Percentiles rank a stretch among this genome's conserved stretches.
These are phyloP conservation scores for Takifugu rubripes DNA, from an alignment of 2,797 vertebrate species.

Conservation along the genomic window DNA sequence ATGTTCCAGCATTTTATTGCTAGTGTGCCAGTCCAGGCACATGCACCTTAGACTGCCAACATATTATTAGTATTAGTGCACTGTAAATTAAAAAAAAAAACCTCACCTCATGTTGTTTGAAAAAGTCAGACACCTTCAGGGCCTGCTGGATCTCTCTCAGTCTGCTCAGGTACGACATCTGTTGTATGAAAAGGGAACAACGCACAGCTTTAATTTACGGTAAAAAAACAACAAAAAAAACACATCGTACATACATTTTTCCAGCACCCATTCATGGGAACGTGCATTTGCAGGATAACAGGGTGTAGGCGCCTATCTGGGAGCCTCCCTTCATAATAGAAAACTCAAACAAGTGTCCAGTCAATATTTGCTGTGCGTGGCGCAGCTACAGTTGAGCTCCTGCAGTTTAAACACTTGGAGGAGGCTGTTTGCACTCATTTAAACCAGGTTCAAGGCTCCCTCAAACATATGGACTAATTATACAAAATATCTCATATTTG, in stretches of 20 bases:
- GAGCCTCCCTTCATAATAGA: background rate
- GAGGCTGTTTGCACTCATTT: conserved; percentile 16
- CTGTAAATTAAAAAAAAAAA: no score
- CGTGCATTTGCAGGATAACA: background rate
- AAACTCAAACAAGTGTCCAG: conserved; percentile 25
- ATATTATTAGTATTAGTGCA: no score
- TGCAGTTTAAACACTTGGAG: conserved; percentile 28
- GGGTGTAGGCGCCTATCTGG: conserved; percentile 8
- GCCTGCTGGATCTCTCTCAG: conserved; percentile 85
- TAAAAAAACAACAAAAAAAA: background rate
- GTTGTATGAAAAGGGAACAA: conserved; percentile 20
- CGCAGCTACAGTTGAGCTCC: background rate
- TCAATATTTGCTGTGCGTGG: conserved; percentile 29
- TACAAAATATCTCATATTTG: conserved; percentile 11
- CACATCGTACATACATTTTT: background rate
- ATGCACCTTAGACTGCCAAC: no score
- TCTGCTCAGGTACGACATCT: conserved; percentile 88
- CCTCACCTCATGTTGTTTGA: conserved; percentile 90
- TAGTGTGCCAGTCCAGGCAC: no score
- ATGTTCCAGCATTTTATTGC: no score
- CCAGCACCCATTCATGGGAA: background rate
- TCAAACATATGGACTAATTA: conserved; percentile 5
- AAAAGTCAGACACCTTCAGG: conserved; percentile 89
- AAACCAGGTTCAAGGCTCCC: background rate
- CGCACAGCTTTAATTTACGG: no score